A percentile compares a stretch with the other conserved stretches of the same genome.
phyloP scores from a whole-genome alignment of 1,140 invertebrate genomes.

The Penaeus vannamei region DNA sequence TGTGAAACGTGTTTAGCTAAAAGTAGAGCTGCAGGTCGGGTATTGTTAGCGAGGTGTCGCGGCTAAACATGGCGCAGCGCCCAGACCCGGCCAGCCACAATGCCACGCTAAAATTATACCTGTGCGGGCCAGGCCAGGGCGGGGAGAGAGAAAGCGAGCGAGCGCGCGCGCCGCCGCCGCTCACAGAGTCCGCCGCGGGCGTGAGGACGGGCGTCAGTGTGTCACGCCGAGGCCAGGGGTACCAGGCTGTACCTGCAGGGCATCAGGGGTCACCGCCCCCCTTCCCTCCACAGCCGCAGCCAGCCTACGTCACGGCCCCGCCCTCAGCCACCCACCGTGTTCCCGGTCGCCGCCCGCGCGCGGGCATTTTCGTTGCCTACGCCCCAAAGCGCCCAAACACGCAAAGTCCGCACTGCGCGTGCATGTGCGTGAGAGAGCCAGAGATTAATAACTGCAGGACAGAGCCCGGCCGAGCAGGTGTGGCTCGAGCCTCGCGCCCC shows the following conservation, averaged over 20 bases:
- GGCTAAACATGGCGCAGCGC: conserved; percentile 47
- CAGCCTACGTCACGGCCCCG: neutral
- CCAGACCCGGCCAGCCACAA: conserved; percentile 17
- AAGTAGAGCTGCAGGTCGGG: conserved; percentile 41
- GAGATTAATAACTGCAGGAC: too few species aligned
- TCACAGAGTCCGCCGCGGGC: neutral
- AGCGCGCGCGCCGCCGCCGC: neutral
- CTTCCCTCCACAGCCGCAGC: neutral
- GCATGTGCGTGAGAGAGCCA: too few species aligned
- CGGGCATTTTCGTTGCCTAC: too few species aligned
- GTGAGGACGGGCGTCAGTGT: conserved; percentile 6
- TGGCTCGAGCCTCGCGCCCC: too few species aligned
- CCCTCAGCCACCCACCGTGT: neutral
- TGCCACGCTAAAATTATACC: conserved; percentile 53
- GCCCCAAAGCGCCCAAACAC: too few species aligned
- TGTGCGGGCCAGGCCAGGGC: neutral
- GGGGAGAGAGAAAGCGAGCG: neutral
- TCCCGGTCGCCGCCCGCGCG: neutral
- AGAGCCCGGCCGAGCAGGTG: too few species aligned
- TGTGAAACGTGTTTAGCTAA: conserved; percentile 48
- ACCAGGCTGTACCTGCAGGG: too few species aligned
- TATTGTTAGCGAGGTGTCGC: conserved; percentile 43
- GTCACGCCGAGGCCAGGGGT: too few species aligned
- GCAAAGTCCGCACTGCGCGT: too few species aligned
- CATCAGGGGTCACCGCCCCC: neutral